Base-by-base conservation (phyloP, 2,113 vertebrate species). In the Solenodon paradoxus region DNA sequence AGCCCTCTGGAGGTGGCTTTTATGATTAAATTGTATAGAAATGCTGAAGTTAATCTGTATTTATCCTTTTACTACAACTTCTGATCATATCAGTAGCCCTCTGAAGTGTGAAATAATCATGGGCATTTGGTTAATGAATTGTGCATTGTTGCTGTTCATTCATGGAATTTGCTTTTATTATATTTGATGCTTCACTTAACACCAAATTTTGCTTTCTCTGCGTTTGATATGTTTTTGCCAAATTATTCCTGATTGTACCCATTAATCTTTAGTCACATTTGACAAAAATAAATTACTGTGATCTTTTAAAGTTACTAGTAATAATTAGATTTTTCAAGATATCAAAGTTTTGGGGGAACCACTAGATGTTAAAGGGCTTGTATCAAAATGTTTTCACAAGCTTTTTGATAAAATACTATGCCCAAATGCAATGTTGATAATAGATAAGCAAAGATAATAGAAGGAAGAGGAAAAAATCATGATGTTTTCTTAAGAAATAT, bases 191-290 rank as follows among this genome's bases (percentile, higher is more conserved):
- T 98, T 98, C 94, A 9, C 98, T 98, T 98, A 98, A 97, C 97
- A 98, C 97, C 98, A 98, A 98, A 98, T 98, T 98, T 98, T 98
- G 98, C 97, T 98, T 98, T 98, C 98, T 93, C 30, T 97, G 95
- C 94, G 30, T 98, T 98, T 98, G 98, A 98, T 98, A 95, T 30
- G 96, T 98, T 97, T 98, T 97, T 72, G 0, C 97, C 96, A 98
- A 98, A 98, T 98, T 97, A 98, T 98, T 98, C 97, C 97, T 98
- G 98, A 98, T 98, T 97, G 97, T 98, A 96, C 97, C 98, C 98
- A 98, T 98, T 98, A 98, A 98, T 98, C 98, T 98, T 98, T 97
- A 98, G 98, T 98, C 98, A 98, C 98, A 97, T 98, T 95, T 97
- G 98, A 98, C 98, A 98, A 98, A 98, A 98, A 98, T 97, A 97